Percentiles rank a stretch among this genome's conserved stretches.
Conservation (phyloP, 2,113 vertebrate genomes). For the Choloepus hoffmanni region DNA sequence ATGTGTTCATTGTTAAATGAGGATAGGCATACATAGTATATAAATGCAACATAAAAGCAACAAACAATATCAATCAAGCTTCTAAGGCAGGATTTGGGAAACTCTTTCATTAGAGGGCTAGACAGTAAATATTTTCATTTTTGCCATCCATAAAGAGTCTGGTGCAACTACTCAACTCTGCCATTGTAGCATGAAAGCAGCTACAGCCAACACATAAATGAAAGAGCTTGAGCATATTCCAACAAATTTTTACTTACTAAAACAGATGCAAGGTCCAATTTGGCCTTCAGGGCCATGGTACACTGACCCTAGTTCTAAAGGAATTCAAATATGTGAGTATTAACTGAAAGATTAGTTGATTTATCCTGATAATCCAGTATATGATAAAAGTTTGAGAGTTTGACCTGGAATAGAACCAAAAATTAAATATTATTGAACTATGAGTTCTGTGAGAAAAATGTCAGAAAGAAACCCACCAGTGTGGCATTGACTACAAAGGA, state of each 20-base stretch:
- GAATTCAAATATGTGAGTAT: neutral
- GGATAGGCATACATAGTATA: neutral
- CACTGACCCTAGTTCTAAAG: neutral
- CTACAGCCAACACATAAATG: neutral
- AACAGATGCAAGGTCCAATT: neutral
- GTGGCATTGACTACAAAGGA: too few species aligned
- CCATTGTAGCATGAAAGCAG: neutral
- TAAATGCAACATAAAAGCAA: neutral
- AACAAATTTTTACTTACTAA: neutral
- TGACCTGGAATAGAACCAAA: neutral
- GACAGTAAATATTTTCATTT: neutral
- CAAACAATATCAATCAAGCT: neutral
- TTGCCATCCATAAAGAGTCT: neutral
- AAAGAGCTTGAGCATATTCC: neutral
- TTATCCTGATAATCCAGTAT: neutral
- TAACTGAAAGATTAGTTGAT: neutral
- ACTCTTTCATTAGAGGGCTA: neutral
- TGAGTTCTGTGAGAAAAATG: too few species aligned
- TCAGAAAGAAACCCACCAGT: too few species aligned
- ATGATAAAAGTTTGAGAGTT: neutral
- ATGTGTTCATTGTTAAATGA: neutral
- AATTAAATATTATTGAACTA: too few species aligned
- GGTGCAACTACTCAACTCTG: neutral
- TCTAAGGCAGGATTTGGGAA: neutral
- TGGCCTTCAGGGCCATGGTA: neutral